A percentile compares a stretch with the other conserved stretches of the same genome.
Evolutionary conservation across 2,888 invertebrate species (phyloP).

Genomic region (Tanytarsus gracilentus): DNA sequence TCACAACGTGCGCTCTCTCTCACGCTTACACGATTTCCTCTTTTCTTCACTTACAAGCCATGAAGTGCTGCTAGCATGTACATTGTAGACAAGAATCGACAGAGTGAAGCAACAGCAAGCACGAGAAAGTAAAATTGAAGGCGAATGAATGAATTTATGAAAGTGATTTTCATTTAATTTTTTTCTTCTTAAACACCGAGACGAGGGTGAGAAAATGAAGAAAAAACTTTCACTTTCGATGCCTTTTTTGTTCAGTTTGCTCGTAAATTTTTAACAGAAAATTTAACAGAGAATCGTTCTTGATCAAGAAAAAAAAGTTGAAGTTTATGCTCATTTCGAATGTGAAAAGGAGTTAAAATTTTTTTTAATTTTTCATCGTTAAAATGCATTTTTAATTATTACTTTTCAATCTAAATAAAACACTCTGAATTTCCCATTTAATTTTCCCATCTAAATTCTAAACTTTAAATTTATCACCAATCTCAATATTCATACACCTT

Average conservation of each 20-base stretch:
- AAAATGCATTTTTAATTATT: no score
- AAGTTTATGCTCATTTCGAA: no score
- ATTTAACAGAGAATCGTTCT: no score
- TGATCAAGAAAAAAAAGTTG: no score
- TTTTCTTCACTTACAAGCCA: background rate
- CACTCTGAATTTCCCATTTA: no score
- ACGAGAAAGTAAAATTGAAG: slow-evolving; percentile 18
- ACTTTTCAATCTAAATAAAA: no score
- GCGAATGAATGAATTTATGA: slow-evolving; percentile 25
- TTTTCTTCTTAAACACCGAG: background rate
- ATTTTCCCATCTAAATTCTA: no score
- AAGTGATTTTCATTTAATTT: slow-evolving; percentile 26
- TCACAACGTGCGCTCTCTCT: background rate
- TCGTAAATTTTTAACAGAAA: no score
- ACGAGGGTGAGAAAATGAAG: background rate
- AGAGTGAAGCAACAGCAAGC: background rate
- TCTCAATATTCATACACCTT: no score
- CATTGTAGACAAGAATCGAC: background rate
- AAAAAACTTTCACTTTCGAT: background rate
- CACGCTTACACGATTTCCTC: background rate
- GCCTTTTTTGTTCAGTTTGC: background rate
- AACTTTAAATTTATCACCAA: no score
- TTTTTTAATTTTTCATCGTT: no score
- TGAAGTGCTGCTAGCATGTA: background rate
- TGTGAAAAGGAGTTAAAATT: no score